Evolutionary conservation across 2,113 vertebrate species (phyloP), one percentile per base, ranked within the genome.

Genomic region (Rostratula benghalensis): DNA sequence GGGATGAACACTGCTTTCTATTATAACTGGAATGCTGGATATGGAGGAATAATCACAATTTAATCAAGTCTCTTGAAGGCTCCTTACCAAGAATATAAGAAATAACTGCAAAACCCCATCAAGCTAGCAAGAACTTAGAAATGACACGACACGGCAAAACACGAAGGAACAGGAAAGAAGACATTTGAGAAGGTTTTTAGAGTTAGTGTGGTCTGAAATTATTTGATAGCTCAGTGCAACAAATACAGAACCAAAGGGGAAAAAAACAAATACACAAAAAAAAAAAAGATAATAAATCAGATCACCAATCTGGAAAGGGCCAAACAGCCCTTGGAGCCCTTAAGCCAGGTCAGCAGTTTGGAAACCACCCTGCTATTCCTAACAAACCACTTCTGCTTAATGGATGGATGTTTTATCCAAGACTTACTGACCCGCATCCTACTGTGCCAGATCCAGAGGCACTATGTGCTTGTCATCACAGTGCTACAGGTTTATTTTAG

Each of bases 31-130:
- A 59, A 88, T 24, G 50, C 41, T 86, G 39, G 20, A n/a, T 48
- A 69, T 10, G 54, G 28, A 93, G 59, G 20, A 95, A 94, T 86
- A 96, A 89, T 70, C 64, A 77, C 46, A 77, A 67, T 75, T 94
- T 94, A 90, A 93, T 81, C 75, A 65, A 88, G 77, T 50, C 60
- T 81, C 71, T 86, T 63, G 41, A 71, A 83, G 75, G 37, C 41
- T 91, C 48, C 39, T 73, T 12, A 41, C 10, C 71, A 21, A 82
- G 31, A 90, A 69, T 8, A 7, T 9, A 83, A 80, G 41, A 83
- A 70, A 16, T 19, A 63, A 77, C 59, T 41, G 46, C 46, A 93
- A 75, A 46, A 39, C 37, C 12, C 28, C 17, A 92, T 78, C 84
- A 90, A 63, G 31, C 41, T 48, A 41, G 68, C 50, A 39, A 67